Evolutionary conservation across 2,113 vertebrate genomes (phyloP), one percentile per base, ranked within the genome.

Genomic region (Nothoprocta perdicaria): DNA sequence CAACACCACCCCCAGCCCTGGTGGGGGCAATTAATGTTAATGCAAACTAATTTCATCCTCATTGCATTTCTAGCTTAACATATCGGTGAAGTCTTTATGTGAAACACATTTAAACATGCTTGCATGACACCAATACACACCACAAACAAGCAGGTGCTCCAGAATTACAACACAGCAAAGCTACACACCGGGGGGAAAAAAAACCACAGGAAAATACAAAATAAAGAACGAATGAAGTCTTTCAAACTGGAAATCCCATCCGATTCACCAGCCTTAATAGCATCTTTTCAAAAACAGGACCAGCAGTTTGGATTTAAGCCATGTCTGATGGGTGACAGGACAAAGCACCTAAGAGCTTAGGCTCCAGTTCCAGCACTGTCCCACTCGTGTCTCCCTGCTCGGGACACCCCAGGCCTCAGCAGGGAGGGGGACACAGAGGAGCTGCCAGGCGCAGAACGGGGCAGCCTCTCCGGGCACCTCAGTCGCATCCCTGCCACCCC

Each of bases 311-410:
- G 43, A 43, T 57, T 52, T 35, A 63, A 24, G 41, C 7, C 50
- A 38, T 50, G 6, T 17, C 50, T 58, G 8, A 2, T 2, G 3
- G 43, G 29, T 10, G 31, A 50, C 10, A 13, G 16, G 15, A 13
- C 18, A 17, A 2, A 24, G 62, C 1, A n/a, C 14, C 24, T 5
- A 24, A 46, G 6, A 53, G 6, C 10, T 8, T 0, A 17, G 1
- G 27, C 46, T 62, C 38, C 2, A 31, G 23, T 33, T 33, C 29
- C 53, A 80, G 23, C 23, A 27, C 14, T 7, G 14, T 2, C 45
- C 27, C 4, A 18, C 4, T 61, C 26, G 1, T 15, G n/a, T 69
- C 55, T 19, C 26, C 55, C 18, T 21, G 7, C 40, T 27, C 63
- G 15, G 46, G n/a, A 8, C 10, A 6, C 10, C 12, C 8, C 65